A percentile compares a stretch with the other conserved stretches of the same genome.
Conservation (phyloP, 2,888 invertebrate species). For the Rotaria sp. region DNA sequence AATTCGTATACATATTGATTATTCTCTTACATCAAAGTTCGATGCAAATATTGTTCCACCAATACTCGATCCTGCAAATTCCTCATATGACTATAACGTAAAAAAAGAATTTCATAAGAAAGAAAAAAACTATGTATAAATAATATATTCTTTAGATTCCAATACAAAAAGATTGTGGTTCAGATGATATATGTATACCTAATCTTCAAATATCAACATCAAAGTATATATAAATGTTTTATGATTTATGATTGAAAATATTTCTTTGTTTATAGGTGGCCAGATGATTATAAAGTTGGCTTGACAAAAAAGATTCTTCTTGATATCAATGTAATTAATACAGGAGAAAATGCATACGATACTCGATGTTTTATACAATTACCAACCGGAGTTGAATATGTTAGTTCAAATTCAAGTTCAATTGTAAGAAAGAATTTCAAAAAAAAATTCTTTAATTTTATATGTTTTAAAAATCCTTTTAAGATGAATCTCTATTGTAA, state of each 20-base stretch:
- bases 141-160: not conserved
- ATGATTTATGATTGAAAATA: not conserved
- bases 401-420: slow-evolving; percentile 29
- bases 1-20: not conserved
- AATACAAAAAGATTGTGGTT: slow-evolving; percentile 39
- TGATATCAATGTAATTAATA: slow-evolving; percentile 32
- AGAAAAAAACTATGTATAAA: not conserved
- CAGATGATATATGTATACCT: slow-evolving; percentile 38
- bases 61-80: slow-evolving; percentile 1
- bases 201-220: slow-evolving; percentile 34
- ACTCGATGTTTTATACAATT: slow-evolving; percentile 28
- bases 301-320: slow-evolving; percentile 33
- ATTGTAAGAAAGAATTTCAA: slow-evolving; percentile 15
- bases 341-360: slow-evolving; percentile 37
- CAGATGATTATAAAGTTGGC: slow-evolving; percentile 33
- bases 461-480: not conserved
- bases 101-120: not conserved
- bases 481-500: slow-evolving; percentile 13
- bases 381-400: slow-evolving; percentile 34
- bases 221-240: slow-evolving; percentile 2
- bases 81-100: slow-evolving; percentile 2
- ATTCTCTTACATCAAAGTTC: not conserved
- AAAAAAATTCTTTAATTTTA: not conserved
- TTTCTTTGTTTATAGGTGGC: not conserved
- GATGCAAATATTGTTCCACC: slow-evolving; percentile 13